Evolutionary conservation across 1,140 invertebrate species (phyloP).

Genomic region (Dufourea novaeangliae): DNA sequence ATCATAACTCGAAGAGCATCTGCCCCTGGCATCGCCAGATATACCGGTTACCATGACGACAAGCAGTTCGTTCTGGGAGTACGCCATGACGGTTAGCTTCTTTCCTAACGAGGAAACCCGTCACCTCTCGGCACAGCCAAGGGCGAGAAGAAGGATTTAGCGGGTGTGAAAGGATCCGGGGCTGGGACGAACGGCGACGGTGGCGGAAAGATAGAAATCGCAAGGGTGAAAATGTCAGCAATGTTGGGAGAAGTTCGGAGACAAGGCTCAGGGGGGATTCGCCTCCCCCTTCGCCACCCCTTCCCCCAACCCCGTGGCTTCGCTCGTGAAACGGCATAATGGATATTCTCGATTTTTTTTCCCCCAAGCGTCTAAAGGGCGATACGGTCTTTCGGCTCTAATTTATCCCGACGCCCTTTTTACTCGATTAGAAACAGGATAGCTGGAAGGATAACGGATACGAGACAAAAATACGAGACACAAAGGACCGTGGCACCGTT

Average conservation of each 20-base stretch:
- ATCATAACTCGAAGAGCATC: conserved; percentile 56
- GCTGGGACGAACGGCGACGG: not conserved
- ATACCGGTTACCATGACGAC: conserved; percentile 72
- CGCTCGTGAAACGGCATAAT: conserved; percentile 19
- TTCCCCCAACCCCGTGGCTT: not conserved
- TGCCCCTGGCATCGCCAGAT: conserved; percentile 47
- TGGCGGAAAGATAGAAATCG: conserved; percentile 45
- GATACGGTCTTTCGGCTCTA: not conserved
- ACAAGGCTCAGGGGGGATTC: conserved; percentile 5
- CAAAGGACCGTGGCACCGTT: too few species aligned
- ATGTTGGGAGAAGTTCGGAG: conserved; percentile 31
- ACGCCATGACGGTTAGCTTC: conserved; percentile 67
- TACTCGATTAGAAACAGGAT: conserved; percentile 19
- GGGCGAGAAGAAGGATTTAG: conserved; percentile 31
- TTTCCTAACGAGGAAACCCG: conserved; percentile 75
- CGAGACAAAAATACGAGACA: too few species aligned
- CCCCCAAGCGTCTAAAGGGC: not conserved
- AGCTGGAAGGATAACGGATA: not conserved
- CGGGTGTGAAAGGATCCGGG: conserved; percentile 26
- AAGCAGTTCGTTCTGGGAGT: conserved; percentile 60
- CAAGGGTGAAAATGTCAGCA: conserved; percentile 38
- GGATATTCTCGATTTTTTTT: conserved; percentile 27
- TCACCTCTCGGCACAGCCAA: conserved; percentile 49
- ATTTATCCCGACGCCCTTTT: conserved; percentile 1
- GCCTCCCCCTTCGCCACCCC: not conserved